Base-by-base conservation (phyloP, 2,888 invertebrate genomes). In the Sepiola atlantica region DNA sequence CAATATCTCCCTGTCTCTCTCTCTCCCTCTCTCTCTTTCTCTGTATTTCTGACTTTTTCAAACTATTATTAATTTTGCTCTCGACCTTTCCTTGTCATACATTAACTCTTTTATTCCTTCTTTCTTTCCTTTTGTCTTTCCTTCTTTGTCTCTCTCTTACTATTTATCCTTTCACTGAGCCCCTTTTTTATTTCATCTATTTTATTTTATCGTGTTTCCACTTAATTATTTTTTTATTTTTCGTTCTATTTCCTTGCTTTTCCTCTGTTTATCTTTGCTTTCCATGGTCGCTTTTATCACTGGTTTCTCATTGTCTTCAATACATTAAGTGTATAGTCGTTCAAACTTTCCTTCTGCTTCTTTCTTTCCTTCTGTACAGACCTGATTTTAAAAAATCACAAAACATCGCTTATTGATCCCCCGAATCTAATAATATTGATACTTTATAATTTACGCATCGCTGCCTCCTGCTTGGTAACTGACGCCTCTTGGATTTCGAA, bases 391-490 rank as follows among this genome's bases (percentile, higher is more conserved):
- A 12, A 77, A 77, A 77, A n/a, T 77, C 14, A 14, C n/a, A 77
- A n/a, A 77, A 77, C n/a, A n/a, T 77, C 77, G 77, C 77, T 18
- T 77, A 77, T 77, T 32, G 77, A 77, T 77, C 77, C 77, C n/a
- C 77, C 32, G n/a, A 77, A 77, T 77, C 77, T 32, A 77, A 77
- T 77, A 77, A 77, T 77, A 77, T 77, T 77, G 77, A 77, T 77
- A 77, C 77, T 77, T 77, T 77, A n/a, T 77, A 77, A 77, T 77
- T n/a, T 77, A 77, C 77, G 77, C 77, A n/a, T 18, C 77, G 77
- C 77, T 77, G 77, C 77, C 32, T 32, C n/a, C 77, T 32, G 77
- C 77, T 77, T 16, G 77, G 77, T 32, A 77, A 77, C 77, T 77
- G 77, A 77, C 77, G 77, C 77, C 77, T 77, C 45, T 32, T 77